A percentile compares a stretch with the other conserved stretches of the same genome.
These are phyloP conservation scores for Lithobius niger DNA, from an alignment of 1,140 invertebrate species.

Conservation along the genomic window DNA sequence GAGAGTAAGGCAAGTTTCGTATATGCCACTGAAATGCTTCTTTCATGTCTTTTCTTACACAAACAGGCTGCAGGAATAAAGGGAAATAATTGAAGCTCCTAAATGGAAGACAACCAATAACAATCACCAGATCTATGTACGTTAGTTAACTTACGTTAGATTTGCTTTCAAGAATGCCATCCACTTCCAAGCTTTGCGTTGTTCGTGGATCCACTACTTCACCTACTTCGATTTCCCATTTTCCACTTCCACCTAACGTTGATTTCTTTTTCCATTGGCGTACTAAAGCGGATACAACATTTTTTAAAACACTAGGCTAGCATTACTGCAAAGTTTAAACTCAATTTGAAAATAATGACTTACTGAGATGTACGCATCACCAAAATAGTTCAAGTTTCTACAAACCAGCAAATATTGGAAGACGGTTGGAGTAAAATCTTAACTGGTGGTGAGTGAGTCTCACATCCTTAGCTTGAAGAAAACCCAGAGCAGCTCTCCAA, in stretches of 20 bases:
- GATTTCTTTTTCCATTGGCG: neutral
- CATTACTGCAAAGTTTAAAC: too few species aligned
- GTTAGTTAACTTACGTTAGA: neutral
- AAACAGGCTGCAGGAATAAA: neutral
- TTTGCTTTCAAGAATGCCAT: neutral
- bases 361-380: too few species aligned
- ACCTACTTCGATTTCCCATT: slow-evolving; percentile 1
- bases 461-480: too few species aligned
- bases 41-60: neutral
- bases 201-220: neutral
- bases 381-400: too few species aligned
- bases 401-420: too few species aligned
- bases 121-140: too few species aligned
- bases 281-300: neutral
- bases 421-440: too few species aligned
- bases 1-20: neutral
- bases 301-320: too few species aligned
- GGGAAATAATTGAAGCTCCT: neutral
- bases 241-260: neutral
- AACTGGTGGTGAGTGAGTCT: too few species aligned
- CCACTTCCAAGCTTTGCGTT: neutral
- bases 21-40: neutral
- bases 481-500: too few species aligned
- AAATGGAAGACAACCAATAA: too few species aligned
- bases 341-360: too few species aligned